Base-by-base conservation (phyloP, 1,140 invertebrate genomes). In the Leptonema lineaticorne region DNA sequence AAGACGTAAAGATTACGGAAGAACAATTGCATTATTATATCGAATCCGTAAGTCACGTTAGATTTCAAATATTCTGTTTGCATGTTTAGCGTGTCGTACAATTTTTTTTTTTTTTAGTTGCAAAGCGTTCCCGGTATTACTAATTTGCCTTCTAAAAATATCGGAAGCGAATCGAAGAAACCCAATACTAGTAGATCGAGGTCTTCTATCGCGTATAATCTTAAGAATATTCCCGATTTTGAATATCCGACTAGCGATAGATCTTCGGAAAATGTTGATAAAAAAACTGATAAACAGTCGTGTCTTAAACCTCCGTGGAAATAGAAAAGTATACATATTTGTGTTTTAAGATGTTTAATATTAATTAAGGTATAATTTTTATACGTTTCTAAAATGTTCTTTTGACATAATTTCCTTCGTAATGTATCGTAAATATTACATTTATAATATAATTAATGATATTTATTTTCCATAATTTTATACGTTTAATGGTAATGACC, bases 21-120 rank as follows among this genome's bases (percentile, higher is more conserved):
- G 72, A 71, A 11, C 78, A 80, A 29, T 70, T 81, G 18, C 78
- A 81, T 62, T 76, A 78, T 18, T 82, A 81, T 63, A 74, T 82
- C 8, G 77, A 79, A 74, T 48, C 78, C 76, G 80, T 80, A 68
- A 75, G 58, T 73, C 41, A 24, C 22, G 46, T 8, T 4, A 46
- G 16, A 46, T 8, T 9, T 9, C 7, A 4, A 16, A 4, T 46
- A 16, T 4, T 46, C 24, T 50, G 18, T 50, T 50, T 50, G 3
- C 18, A 16, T 46, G 5, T 33, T 33, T 9, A 16, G 16, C 16
- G 4, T 46, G 7, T 7, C 4, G 7, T 24, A 7, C 24, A 28
- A 6, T 28, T 28, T 57, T 28, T 57, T 60, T 18, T 75, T 75
- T 3, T 74, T 81, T 79, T 69, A 81, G 5, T 68, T 81, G 46